phyloP scores from a whole-genome alignment of 1,140 invertebrate genomes.

The Eriocheir sinensis region DNA sequence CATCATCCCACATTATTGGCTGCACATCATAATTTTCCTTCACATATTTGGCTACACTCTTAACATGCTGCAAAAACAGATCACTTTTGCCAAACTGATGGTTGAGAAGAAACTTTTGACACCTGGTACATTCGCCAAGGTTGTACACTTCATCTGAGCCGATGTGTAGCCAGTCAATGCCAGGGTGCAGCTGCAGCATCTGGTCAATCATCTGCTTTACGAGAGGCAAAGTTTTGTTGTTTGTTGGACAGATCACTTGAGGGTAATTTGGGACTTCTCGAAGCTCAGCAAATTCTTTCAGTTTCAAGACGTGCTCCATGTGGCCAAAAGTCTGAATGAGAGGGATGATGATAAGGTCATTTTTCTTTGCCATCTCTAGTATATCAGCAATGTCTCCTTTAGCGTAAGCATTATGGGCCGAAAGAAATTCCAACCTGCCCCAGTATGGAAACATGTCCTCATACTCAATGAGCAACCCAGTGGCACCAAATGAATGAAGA shows the following conservation, averaged over 20 bases:
- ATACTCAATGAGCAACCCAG: constrained; percentile 92
- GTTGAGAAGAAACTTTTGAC: constrained; percentile 84
- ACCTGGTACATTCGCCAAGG: constrained; percentile 90
- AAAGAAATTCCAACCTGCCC: constrained; percentile 86
- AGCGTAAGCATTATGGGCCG: constrained; percentile 90
- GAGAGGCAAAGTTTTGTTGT: constrained; percentile 87
- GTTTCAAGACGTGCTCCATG: constrained; percentile 94
- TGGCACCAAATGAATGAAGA: constrained; percentile 83
- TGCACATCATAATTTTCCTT: constrained; percentile 82
- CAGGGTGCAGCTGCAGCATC: constrained; percentile 84
- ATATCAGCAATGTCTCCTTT: constrained; percentile 87
- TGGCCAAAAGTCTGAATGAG: constrained; percentile 98
- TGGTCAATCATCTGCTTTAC: constrained; percentile 92
- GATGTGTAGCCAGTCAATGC: constrained; percentile 84
- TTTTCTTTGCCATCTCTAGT: constrained; percentile 85
- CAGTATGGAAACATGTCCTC: constrained; percentile 98
- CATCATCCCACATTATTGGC: constrained; percentile 96
- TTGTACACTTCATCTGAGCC: constrained; percentile 87
- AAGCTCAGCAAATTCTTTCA: constrained; percentile 88
- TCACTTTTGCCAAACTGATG: constrained; percentile 78
- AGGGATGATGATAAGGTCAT: constrained; percentile 91
- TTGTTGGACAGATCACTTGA: constrained; percentile 92
- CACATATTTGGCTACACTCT: constrained; percentile 82
- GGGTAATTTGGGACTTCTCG: constrained; percentile 90
- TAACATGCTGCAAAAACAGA: constrained; percentile 81